These are phyloP conservation scores for Acronicta aceris DNA, from an alignment of 2,888 invertebrate genomes.

Conservation along the genomic window DNA sequence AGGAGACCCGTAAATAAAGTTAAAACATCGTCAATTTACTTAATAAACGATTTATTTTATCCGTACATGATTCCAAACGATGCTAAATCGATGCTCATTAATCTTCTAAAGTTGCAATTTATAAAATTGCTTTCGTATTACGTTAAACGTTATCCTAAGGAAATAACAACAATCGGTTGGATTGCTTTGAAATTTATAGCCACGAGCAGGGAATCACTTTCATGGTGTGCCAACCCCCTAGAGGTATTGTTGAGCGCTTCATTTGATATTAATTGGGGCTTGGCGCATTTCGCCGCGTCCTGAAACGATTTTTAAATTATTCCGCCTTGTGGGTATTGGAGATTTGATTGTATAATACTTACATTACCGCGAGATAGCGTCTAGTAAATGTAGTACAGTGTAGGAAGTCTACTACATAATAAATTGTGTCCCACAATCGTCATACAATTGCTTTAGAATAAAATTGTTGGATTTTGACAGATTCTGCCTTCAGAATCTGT, in stretches of 20 bases:
- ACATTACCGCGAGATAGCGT: too few relatives aligned
- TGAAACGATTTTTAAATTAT: conserved; percentile 1
- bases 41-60: conserved; percentile 1
- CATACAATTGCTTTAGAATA: too few relatives aligned
- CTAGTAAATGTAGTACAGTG: too few relatives aligned
- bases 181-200: conserved; percentile 16
- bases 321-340: background rate
- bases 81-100: background rate
- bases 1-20: too few relatives aligned
- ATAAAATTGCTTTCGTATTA: conserved; percentile 18
- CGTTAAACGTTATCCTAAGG: background rate
- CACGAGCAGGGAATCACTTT: conserved; percentile 1
- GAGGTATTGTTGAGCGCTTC: conserved; percentile 7
- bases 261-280: conserved; percentile 13
- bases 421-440: too few relatives aligned
- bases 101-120: conserved; percentile 4
- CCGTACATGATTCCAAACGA: background rate
- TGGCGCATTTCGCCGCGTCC: background rate
- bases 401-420: too few relatives aligned
- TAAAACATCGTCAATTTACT: background rate
- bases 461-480: too few relatives aligned
- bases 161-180: conserved; percentile 5
- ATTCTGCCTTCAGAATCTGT: too few relatives aligned
- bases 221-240: conserved; percentile 2
- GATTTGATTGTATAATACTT: background rate